Evolutionary conservation across 2,797 vertebrate genomes (phyloP).

Genomic region (Dicrostonyx torquatus): DNA sequence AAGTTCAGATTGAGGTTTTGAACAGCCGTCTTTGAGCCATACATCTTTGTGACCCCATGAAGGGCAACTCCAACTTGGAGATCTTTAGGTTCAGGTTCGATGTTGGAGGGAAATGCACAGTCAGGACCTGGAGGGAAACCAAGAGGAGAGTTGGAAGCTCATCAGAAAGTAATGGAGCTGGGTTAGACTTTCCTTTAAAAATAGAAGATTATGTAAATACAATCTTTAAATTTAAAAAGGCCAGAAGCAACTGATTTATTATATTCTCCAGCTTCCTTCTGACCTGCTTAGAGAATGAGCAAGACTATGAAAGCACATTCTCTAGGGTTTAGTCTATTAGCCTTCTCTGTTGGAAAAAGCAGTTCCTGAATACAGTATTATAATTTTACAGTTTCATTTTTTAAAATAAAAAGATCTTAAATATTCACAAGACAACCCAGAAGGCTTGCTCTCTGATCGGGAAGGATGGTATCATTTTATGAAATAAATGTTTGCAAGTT

Average conservation of each 20-base stretch:
- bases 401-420: neutral
- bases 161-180: neutral
- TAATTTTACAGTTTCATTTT: neutral
- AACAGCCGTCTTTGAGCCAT: conserved; percentile 91
- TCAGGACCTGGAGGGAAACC: conserved; percentile 73
- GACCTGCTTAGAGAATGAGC: conserved; percentile 32
- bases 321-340: neutral
- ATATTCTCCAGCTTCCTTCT: neutral
- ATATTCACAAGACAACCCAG: conserved; percentile 22
- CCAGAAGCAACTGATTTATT: conserved; percentile 17
- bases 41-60: conserved; percentile 92
- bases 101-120: conserved; percentile 82
- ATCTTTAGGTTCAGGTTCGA: conserved; percentile 89
- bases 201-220: neutral
- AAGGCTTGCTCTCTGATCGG: neutral
- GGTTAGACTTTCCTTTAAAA: conserved; percentile 48
- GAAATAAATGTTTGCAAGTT: neutral
- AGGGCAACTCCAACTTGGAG: conserved; percentile 93
- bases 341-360: conserved; percentile 22
- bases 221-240: conserved; percentile 18
- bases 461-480: neutral
- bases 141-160: conserved; percentile 14
- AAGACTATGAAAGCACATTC: neutral
- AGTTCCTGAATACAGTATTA: neutral
- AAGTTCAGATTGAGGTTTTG: conserved; percentile 95